Conservation (phyloP, 2,797 vertebrate species). For the Enteromius mattozi region DNA sequence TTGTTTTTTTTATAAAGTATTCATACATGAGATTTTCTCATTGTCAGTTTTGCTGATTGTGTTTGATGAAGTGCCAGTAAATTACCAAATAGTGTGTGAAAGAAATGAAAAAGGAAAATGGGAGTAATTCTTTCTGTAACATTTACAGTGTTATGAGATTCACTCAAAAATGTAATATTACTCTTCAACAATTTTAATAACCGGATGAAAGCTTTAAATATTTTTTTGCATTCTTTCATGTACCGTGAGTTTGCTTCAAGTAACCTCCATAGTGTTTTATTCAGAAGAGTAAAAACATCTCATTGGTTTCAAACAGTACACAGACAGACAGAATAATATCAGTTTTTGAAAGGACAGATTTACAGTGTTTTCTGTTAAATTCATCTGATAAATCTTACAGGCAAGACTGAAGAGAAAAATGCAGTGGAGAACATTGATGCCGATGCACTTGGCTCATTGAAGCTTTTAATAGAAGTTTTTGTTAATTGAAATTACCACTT, state of each 20-base stretch:
- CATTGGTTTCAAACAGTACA: neutral
- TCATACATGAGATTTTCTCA: conserved; percentile 72
- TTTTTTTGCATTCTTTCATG: conserved; percentile 3
- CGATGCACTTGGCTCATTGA: neutral
- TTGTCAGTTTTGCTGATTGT: conserved; percentile 76
- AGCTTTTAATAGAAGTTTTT: neutral
- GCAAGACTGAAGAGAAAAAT: neutral
- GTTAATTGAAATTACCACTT: neutral
- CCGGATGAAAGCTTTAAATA: conserved; percentile 27
- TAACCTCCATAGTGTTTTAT: neutral
- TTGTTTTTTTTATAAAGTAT: conserved; percentile 24
- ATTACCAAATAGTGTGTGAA: conserved; percentile 60
- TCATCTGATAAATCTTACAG: neutral
- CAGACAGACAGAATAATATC: neutral
- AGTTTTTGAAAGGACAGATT: neutral
- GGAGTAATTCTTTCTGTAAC: conserved; percentile 29
- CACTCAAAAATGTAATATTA: conserved; percentile 32
- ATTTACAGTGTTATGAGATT: conserved; percentile 24
- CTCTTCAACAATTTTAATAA: conserved; percentile 46
- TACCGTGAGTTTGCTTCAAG: neutral
- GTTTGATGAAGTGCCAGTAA: conserved; percentile 69
- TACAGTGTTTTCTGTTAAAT: neutral
- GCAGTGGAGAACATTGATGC: neutral
- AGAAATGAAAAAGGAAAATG: conserved; percentile 49
- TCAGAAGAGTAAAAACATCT: neutral